A percentile compares a stretch with the other conserved stretches of the same genome.
phyloP scores from a whole-genome alignment of 2,113 vertebrate genomes.

The Strix aluco region DNA sequence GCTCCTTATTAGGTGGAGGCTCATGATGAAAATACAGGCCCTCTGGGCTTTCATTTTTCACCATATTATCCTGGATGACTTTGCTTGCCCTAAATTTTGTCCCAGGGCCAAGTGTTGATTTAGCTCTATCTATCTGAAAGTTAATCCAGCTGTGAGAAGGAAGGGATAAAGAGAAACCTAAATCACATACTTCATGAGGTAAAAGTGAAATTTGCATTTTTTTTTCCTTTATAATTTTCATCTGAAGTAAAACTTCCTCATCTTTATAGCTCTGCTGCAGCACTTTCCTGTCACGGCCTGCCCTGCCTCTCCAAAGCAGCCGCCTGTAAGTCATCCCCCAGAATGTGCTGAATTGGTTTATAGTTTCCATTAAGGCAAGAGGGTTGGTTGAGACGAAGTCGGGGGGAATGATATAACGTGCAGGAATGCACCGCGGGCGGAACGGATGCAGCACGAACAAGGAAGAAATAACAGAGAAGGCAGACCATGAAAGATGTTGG shows the following conservation, averaged over 20 bases:
- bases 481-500: background rate
- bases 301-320: slow-evolving; percentile 50
- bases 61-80: background rate
- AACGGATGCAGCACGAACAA: background rate
- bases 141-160: background rate
- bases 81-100: background rate
- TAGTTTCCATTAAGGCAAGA: slow-evolving; percentile 4
- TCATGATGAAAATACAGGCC: background rate
- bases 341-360: slow-evolving; percentile 43
- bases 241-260: slow-evolving; percentile 31
- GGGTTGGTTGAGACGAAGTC: background rate
- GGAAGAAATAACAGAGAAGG: background rate
- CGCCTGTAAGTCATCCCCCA: slow-evolving; percentile 42
- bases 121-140: background rate
- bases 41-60: background rate
- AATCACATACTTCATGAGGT: background rate
- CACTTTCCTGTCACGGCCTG: slow-evolving; percentile 69
- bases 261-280: background rate
- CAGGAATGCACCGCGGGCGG: slow-evolving; percentile 41
- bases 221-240: slow-evolving; percentile 3
- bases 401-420: background rate
- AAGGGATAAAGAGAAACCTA: background rate
- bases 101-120: background rate
- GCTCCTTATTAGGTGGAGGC: background rate
- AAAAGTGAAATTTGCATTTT: background rate